Evolutionary conservation across 2,888 invertebrate genomes (phyloP), one percentile per base, ranked within the genome.

Genomic region (Marasmarcha lunaedactyla): DNA sequence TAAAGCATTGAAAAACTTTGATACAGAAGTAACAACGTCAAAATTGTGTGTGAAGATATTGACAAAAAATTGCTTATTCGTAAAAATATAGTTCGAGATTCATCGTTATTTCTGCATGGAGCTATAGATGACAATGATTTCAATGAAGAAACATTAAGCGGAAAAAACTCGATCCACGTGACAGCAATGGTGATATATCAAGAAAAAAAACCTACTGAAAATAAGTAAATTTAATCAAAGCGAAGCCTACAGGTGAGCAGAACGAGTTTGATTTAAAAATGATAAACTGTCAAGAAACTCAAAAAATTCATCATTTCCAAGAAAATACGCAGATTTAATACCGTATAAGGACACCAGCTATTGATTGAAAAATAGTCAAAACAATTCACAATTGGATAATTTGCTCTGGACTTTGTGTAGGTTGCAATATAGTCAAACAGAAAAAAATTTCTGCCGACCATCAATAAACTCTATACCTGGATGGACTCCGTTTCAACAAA

Each of bases 401-500:
- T 39, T 39, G 34, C 39, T 39, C 35, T 35, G 39, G 35, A 26
- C 36, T 11, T 40, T 37, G 40, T 42, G 44, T 45, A 37, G 42
- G 7, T 7, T 20, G 25, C 44, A 50, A 33, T 41, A 37, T 41
- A 27, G 27, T 41, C 37, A 33, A 41, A 26, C 13, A 36, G 4
- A 26, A 37, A 41, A 41, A 36, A 46, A 44, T 33, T 50, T 48
- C 35, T 45, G 33, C 35, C 40, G 48, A 50, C 43, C 48, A 45
- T 51, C 33, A 6, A 46, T 12, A 13, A 48, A 52, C 39, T 47
- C 45, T 11, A 47, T 52, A 44, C 49, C 40, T 36, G 42, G 45
- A 45, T 42, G 45, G 45, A 45, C 42, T 45, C 42, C 42, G 38
- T 42, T 42, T 35, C 51, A 49, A 49, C 49, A 51, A 46, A 33